These are phyloP conservation scores for Zalophus californianus DNA, from an alignment of 2,797 vertebrate species.

Conservation along the genomic window DNA sequence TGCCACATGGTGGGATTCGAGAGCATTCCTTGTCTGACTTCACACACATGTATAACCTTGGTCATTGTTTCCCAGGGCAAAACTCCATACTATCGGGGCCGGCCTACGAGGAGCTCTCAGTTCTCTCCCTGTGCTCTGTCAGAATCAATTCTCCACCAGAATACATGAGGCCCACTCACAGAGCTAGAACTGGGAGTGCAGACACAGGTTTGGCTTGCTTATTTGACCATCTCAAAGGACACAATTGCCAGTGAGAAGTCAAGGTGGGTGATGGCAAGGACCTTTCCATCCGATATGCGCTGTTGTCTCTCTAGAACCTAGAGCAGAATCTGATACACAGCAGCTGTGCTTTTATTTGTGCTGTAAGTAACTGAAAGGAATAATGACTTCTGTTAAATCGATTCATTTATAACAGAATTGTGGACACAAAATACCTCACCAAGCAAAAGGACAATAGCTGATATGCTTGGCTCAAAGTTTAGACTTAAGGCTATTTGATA, in stretches of 20 bases:
- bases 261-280: background rate
- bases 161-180: background rate
- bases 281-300: background rate
- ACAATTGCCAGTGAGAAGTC: background rate
- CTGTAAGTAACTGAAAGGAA: background rate
- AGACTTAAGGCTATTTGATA: background rate
- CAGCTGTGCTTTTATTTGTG: background rate
- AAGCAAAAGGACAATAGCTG: background rate
- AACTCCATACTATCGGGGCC: accelerated
- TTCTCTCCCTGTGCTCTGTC: background rate
- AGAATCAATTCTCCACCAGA: background rate
- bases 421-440: background rate
- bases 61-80: background rate
- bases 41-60: background rate
- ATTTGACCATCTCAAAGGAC: background rate
- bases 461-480: background rate
- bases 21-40: background rate
- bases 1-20: background rate
- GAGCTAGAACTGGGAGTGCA: background rate
- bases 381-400: background rate
- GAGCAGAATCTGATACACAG: background rate
- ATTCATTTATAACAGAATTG: background rate
- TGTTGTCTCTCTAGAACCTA: background rate
- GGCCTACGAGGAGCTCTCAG: background rate
- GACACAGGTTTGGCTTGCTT: background rate